A percentile compares a stretch with the other conserved stretches of the same genome.
phyloP scores from a whole-genome alignment of 2,888 invertebrate genomes.

The Myathropa florea region DNA sequence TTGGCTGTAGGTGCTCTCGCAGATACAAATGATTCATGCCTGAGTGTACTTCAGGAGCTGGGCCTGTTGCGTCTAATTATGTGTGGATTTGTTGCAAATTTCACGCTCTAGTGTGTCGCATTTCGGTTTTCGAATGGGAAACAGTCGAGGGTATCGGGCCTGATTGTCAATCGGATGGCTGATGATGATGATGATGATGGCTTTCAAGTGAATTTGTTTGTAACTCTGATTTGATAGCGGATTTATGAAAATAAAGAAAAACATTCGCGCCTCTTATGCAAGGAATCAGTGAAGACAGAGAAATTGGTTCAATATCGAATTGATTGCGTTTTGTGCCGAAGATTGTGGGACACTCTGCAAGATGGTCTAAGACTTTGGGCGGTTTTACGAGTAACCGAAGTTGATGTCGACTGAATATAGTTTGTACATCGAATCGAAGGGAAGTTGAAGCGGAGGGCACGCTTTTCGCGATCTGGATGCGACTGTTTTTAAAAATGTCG shows the following conservation, averaged over 20 bases:
- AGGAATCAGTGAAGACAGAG: background rate
- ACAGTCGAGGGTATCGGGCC: no score
- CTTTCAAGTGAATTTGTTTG: background rate
- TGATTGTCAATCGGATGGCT: background rate
- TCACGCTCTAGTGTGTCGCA: slow-evolving; percentile 10
- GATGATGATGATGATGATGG: background rate
- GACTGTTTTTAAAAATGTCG: no score
- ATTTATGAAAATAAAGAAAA: background rate
- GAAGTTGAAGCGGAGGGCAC: no score
- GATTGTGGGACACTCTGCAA: no score
- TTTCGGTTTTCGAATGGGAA: background rate
- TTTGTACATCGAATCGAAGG: no score
- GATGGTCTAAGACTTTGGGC: no score
- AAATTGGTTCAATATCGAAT: background rate
- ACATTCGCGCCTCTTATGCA: background rate
- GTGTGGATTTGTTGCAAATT: slow-evolving; percentile 40
- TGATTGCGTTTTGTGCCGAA: background rate
- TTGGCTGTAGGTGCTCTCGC: background rate
- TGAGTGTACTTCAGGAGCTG: slow-evolving; percentile 30
- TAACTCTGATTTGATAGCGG: background rate
- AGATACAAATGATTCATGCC: slow-evolving; percentile 28
- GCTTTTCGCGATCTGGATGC: no score
- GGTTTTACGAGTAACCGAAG: no score
- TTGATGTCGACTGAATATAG: no score
- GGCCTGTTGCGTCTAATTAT: slow-evolving; percentile 36